Percentiles rank a stretch among this genome's conserved stretches.
These are phyloP conservation scores for Gasteruption jaculator DNA, from an alignment of 2,888 invertebrate species.

Conservation along the genomic window DNA sequence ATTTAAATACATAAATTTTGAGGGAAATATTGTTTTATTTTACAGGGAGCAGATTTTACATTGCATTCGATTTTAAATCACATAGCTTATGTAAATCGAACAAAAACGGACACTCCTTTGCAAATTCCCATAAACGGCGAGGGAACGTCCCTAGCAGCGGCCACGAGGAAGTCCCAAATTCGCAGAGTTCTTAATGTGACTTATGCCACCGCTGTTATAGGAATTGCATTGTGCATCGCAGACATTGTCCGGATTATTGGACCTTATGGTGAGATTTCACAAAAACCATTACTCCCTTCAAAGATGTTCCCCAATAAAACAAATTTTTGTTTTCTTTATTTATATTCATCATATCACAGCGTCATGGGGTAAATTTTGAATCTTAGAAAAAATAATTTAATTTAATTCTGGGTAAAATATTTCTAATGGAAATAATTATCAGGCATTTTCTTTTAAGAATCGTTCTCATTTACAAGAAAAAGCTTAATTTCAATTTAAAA, in stretches of 20 bases:
- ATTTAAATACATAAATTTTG: background rate
- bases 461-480: too few species aligned
- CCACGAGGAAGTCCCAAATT: constrained; percentile 49
- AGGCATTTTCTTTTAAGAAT: too few species aligned
- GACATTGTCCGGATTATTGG: constrained; percentile 55
- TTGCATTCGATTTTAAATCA: constrained; percentile 56
- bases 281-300: background rate
- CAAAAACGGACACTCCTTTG: constrained; percentile 44
- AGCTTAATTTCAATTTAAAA: too few species aligned
- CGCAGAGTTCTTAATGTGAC: constrained; percentile 54
- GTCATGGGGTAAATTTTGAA: too few species aligned
- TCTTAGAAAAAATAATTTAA: too few species aligned
- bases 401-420: too few species aligned
- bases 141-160: constrained; percentile 41
- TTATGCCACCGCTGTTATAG: constrained; percentile 55
- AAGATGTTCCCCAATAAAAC: background rate
- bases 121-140: too few species aligned
- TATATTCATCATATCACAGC: too few species aligned
- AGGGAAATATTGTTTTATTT: constrained; percentile 9
- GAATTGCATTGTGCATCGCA: constrained; percentile 54
- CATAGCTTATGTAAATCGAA: constrained; percentile 55
- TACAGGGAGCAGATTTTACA: constrained; percentile 49
- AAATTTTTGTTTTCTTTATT: too few species aligned
- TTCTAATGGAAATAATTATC: too few species aligned
- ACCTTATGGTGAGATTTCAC: constrained; percentile 54